Base-by-base conservation (phyloP, 2,113 vertebrate species). In the Osmerus eperlanus region DNA sequence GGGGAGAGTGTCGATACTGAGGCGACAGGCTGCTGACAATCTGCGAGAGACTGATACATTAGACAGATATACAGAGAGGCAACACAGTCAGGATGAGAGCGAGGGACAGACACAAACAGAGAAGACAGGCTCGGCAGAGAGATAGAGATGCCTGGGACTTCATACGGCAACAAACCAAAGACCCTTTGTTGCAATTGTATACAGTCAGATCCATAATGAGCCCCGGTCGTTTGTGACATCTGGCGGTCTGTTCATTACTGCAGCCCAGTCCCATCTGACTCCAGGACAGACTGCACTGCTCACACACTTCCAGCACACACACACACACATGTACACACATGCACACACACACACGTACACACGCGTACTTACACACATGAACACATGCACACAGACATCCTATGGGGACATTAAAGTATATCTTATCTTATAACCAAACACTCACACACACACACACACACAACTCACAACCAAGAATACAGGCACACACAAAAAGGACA, bases 31-130 rank as follows among this genome's bases (percentile, higher is more conserved):
- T 98, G 95, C 96, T 97, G 95, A 98, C 96, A 96, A 98, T 98
- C 97, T 98, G 97, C 91, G 90, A 98, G 94, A 98, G 92, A 99
- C 97, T 98, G 95, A 97, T 94, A 96, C 94, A 97, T 98, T 98
- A 98, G 97, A 97, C 93, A 97, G 89, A 95, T 96, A 93, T 94
- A 98, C 96, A 96, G 87, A 92, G 92, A 92, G 92, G 93, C 89
- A 92, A 94, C 92, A 94, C 86, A 23, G 64, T 93, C 89, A 89
- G 87, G 90, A 91, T 94, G 94, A 94, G 92, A 90, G 74, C 84
- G 64, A 53, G 75, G 74, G 55, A 89, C 75, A 84, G 64, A 83
- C 81, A 81, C 65, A 19, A 72, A 85, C 84, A 86, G 78, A 77
- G 91, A 93, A 89, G 89, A 82, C 72, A 68, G 91, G 91, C 36